Evolutionary conservation across 2,113 vertebrate genomes (phyloP).

Genomic region (Erythrocercus mccallii): DNA sequence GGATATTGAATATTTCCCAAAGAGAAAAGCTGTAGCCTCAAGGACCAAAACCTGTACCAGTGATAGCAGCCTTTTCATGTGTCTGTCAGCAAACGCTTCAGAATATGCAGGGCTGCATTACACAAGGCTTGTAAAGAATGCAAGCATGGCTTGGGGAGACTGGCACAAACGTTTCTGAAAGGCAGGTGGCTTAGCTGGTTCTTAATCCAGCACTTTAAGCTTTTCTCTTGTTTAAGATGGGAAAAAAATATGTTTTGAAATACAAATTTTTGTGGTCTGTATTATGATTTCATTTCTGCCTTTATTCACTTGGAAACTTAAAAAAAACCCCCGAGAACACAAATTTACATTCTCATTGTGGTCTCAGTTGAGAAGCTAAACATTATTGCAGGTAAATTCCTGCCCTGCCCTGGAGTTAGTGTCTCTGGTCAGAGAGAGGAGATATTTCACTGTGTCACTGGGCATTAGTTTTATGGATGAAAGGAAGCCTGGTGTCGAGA

Average conservation of each 20-base stretch:
- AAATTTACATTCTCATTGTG: neutral
- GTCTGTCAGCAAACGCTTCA: neutral
- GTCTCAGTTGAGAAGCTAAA: neutral
- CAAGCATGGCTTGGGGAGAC: neutral
- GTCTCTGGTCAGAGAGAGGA: neutral
- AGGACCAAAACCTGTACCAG: neutral
- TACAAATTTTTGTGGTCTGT: fast-evolving
- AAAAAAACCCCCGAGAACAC: neutral
- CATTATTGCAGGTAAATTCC: neutral
- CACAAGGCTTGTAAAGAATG: neutral
- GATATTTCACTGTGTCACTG: neutral
- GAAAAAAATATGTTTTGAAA: neutral
- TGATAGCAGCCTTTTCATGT: neutral
- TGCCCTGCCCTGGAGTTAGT: neutral
- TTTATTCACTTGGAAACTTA: neutral
- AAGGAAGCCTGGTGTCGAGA: neutral
- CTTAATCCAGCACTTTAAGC: neutral
- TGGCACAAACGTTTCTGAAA: neutral
- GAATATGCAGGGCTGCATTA: neutral
- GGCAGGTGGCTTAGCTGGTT: neutral
- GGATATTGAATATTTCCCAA: neutral
- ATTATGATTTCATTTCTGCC: neutral
- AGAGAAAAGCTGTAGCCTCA: neutral
- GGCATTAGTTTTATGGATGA: neutral
- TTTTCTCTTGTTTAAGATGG: neutral